phyloP scores from a whole-genome alignment of 2,888 invertebrate species.

The Zygothrica quintamaculata region DNA sequence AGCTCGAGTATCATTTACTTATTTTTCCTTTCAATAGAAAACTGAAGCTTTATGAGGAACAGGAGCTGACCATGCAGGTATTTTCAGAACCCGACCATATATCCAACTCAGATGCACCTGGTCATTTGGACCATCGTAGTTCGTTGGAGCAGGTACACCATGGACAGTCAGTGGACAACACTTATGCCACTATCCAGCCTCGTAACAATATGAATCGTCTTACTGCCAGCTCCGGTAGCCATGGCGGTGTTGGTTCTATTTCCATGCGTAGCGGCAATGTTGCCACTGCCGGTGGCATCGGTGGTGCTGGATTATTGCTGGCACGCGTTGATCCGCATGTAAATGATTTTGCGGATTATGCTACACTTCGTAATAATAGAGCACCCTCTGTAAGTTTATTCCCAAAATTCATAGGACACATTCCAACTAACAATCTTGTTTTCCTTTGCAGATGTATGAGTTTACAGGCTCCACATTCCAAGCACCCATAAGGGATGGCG shows the following conservation, averaged over 20 bases:
- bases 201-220: constrained; percentile 77
- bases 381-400: constrained; percentile 82
- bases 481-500: constrained; percentile 86
- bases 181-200: constrained; percentile 85
- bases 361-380: constrained; percentile 84
- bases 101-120: constrained; percentile 83
- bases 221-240: constrained; percentile 48
- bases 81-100: constrained; percentile 90
- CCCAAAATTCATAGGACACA: not conserved
- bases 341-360: constrained; percentile 84
- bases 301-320: constrained; percentile 59
- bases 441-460: constrained; percentile 81
- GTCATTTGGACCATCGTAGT: constrained; percentile 82
- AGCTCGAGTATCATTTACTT: not conserved
- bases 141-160: constrained; percentile 83
- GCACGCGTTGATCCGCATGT: constrained; percentile 77
- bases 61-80: constrained; percentile 96
- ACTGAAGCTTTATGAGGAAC: constrained; percentile 94
- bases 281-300: constrained; percentile 60
- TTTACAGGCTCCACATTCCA: constrained; percentile 89
- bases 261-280: constrained; percentile 68
- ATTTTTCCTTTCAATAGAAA: constrained; percentile 86
- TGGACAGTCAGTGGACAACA: constrained; percentile 84
- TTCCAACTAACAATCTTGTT: not conserved
- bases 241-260: constrained; percentile 62